These are phyloP conservation scores for Radopholus similis DNA, from an alignment of 1,140 invertebrate genomes.

Conservation along the genomic window DNA sequence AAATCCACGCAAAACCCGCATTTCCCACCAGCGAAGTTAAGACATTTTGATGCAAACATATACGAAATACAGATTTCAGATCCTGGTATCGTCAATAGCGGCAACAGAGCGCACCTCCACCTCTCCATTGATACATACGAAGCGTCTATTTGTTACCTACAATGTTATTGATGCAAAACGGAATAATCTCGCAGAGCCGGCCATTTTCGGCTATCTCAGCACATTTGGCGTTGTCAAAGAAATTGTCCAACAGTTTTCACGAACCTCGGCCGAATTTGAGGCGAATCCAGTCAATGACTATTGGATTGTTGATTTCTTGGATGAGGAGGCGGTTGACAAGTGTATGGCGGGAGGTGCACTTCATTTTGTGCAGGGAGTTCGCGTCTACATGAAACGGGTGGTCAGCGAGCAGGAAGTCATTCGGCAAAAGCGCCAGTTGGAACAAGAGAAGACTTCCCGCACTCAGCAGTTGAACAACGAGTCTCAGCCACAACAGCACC, in stretches of 20 bases:
- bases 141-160: constrained; percentile 11
- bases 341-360: constrained; percentile 4
- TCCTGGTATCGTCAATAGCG: too few species aligned
- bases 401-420: constrained; percentile 12
- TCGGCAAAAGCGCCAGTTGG: constrained; percentile 11
- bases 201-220: constrained; percentile 17
- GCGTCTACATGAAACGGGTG: constrained; percentile 12
- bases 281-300: constrained; percentile 11
- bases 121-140: too few species aligned
- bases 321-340: constrained; percentile 1
- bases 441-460: constrained; percentile 4
- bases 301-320: constrained; percentile 20
- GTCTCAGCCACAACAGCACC: too few species aligned
- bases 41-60: too few species aligned
- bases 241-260: constrained; percentile 15
- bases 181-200: constrained; percentile 7
- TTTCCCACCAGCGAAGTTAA: constrained; percentile 5
- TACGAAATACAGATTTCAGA: too few species aligned
- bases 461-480: not conserved
- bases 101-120: too few species aligned
- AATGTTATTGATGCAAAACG: not conserved
- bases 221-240: constrained; percentile 18
- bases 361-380: constrained; percentile 12
- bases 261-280: not conserved
- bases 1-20: constrained; percentile 22